Evolutionary conservation across 2,113 vertebrate genomes (phyloP), one percentile per base, ranked within the genome.

Genomic region (Cervus canadensis): DNA sequence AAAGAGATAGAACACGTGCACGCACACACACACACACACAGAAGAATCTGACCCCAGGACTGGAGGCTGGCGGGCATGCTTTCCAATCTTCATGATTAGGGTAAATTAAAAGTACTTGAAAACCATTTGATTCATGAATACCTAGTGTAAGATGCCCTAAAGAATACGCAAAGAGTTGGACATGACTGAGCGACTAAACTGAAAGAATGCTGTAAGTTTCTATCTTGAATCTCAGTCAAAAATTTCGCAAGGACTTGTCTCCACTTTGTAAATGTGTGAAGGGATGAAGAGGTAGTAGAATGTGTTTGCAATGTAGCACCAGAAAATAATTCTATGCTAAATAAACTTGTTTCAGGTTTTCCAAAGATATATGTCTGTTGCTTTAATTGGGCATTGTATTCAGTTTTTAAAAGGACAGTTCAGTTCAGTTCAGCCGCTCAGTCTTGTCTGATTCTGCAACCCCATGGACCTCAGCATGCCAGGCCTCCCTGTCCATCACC

Each of bases 341-440:
- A 50, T 52, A 84, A 87, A 6, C 33, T 56, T 36, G 33, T 62
- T 67, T 93, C 26, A 12, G 12, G 33, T 81, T 71, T 78, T 43
- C 78, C 50, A 91, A 23, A 88, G 16, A 45, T 67, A 36, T 15
- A 2, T 9, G 40, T 48, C n/a, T 84, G 40, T 74, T 28, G 54
- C 56, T 96, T 60, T 79, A 60, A 48, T 48, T 93, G 91, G 71
- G 56, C 26, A 15, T 85, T 81, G n/a, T 57, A 76, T 43, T 82
- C 52, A 23, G 25, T 36, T 54, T 52, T 52, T 33, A 89, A 67
- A 83, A 56, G 67, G n/a, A 71, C n/a, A 12, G 10, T 71, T 71
- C n/a, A 40, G n/a, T 36, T 19, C 16, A n/a, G 33, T 71, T 36
- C n/a, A 71, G 67, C 9, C 1, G 0, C 19, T 12, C n/a, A 23